Evolutionary conservation across 92 coral and sea anemone species (phyloP), one percentile per base, ranked within the genome.

Genomic region (Palythoa grandis): DNA sequence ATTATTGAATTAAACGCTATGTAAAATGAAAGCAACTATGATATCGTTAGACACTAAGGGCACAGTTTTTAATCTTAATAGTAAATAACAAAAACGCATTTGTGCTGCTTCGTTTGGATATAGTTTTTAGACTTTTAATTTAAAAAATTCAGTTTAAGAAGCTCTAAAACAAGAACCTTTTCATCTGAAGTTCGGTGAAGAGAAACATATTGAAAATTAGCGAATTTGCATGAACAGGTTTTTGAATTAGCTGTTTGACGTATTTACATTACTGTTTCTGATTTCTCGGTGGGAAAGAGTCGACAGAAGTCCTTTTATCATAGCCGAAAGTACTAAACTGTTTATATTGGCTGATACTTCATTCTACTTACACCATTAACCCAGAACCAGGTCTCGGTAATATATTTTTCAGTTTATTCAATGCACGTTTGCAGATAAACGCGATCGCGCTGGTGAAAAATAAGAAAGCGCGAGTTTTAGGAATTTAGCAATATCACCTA

Each of bases 1-100:
- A 80, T 80, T 80, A 80, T 80, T 80, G 85, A 80, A 80, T 80
- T 66, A 80, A 80, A 80, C 65, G 85, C 85, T 80, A 66, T 80
- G 85, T 80, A 80, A 80, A 80, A 80, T 80, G 52, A 65, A 66
- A 53, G 82, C 52, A 57, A 23, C 85, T 80, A 80, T 39, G 60
- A 80, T 60, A 80, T 80, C 85, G 85, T 80, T 80, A 80, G 85
- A 66, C 25, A 50, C 85, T 80, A 22, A 22, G 74, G 85, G 85
- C 40, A 52, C 74, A 65, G 23, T 12, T 43, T 47, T 39, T 80
- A 80, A 80, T 80, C 65, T 80, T 13, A 80, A 80, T 80, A 43
- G 85, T 65, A 80, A 80, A 80, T 80, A 80, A 24, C 61, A 11
- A 43, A 80, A 66, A 66, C 74, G 40, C 63, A 80, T 80, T 80